Percentiles rank a stretch among this genome's conserved stretches.
Evolutionary conservation across 2,797 vertebrate genomes (phyloP).

Genomic region (Notoglanidium macrostoma): DNA sequence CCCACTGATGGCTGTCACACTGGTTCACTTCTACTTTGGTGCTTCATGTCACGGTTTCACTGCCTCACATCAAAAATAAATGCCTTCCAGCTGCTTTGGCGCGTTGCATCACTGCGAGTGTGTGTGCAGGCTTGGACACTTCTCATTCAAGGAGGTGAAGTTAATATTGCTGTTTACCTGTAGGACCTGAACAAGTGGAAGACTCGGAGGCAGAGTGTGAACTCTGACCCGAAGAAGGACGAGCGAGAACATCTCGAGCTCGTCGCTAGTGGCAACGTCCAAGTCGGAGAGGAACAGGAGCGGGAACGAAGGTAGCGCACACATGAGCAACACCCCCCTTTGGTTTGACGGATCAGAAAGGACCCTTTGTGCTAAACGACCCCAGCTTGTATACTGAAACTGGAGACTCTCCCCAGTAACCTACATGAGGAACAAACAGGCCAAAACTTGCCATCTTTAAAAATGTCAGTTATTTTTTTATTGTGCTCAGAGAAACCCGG

Average conservation of each 20-base stretch:
- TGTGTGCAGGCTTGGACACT: neutral
- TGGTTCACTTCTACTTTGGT: neutral
- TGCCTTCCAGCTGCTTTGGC: neutral
- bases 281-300: conserved; percentile 71
- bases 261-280: conserved; percentile 68
- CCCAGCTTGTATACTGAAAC: neutral
- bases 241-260: conserved; percentile 85
- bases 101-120: neutral
- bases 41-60: neutral
- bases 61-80: neutral
- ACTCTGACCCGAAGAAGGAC: conserved; percentile 83
- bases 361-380: neutral
- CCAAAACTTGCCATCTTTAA: neutral
- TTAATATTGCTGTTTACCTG: neutral
- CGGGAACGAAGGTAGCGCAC: conserved; percentile 79
- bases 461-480: neutral
- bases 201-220: conserved; percentile 84
- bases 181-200: conserved; percentile 96
- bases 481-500: neutral
- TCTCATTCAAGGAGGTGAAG: neutral
- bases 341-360: neutral
- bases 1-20: neutral
- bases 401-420: neutral
- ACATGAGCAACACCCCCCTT: no score
- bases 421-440: neutral